Evolutionary conservation across 2,113 vertebrate genomes (phyloP), one percentile per base, ranked within the genome.

Genomic region (Casuarius casuarius): DNA sequence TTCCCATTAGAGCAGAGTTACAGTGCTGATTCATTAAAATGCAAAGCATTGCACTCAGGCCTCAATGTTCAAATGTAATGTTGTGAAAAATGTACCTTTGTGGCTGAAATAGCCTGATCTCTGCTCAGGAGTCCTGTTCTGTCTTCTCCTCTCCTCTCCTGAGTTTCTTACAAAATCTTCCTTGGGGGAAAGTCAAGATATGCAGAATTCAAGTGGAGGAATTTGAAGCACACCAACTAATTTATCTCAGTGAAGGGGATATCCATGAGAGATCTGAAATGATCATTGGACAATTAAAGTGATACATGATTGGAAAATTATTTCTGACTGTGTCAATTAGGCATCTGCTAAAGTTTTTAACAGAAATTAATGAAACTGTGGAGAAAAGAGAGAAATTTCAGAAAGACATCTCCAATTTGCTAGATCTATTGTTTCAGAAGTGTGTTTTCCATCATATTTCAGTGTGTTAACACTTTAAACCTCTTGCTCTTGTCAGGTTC

Each of bases 301-400:
- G 72, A 92, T 88, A 46, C 85, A 94, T 86, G 85, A 93, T 88
- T 96, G 94, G 76, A 84, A 96, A 95, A 92, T 42, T 86, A 17
- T 74, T 95, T 88, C 88, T 96, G 79, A 80, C 82, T 89, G 9
- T 81, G 72, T 87, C 87, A 96, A 95, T 95, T 96, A 96, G 54
- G 75, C 96, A 90, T 95, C 96, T 96, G 97, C 42, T 95, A 94
- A 97, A 85, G 49, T 29, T 79, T 93, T 95, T 96, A 97, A 84
- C 51, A 89, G 61, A 75, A 80, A 92, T 19, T 93, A 90, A 95
- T 86, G 84, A 89, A 97, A 95, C 87, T 83, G 87, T 49, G 17
- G 85, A 95, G 79, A 89, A 94, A 94, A 92, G 38, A 49, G 12
- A 17, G 23, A 26, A 61, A 58, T 38, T 8, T 9, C 14, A 52